A percentile compares a stretch with the other conserved stretches of the same genome.
These are phyloP conservation scores for Glyphotaelius pellucidus DNA, from an alignment of 2,888 invertebrate genomes.

Conservation along the genomic window DNA sequence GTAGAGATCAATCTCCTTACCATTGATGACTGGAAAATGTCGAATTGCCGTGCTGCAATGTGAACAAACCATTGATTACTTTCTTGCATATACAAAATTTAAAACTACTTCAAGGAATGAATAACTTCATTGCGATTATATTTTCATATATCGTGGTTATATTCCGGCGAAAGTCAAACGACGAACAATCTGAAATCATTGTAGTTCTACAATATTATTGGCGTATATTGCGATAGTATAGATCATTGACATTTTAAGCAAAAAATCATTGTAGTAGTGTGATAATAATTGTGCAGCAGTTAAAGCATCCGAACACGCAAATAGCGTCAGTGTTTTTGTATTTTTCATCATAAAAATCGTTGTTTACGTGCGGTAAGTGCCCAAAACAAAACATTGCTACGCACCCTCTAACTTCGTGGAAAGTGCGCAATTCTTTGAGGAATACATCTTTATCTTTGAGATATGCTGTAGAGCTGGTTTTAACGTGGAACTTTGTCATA, in stretches of 20 bases:
- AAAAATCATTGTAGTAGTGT: background rate
- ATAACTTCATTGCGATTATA: background rate
- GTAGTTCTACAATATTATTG: background rate
- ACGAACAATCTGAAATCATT: background rate
- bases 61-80: background rate
- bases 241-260: background rate
- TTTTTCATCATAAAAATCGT: slow-evolving; percentile 4
- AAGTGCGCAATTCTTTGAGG: slow-evolving; percentile 90
- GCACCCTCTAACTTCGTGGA: slow-evolving; percentile 95
- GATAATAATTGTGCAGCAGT: background rate
- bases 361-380: slow-evolving; percentile 35
- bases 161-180: background rate
- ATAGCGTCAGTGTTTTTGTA: slow-evolving; percentile 5
- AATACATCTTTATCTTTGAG: slow-evolving; percentile 88
- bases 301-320: background rate
- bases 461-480: slow-evolving; percentile 82
- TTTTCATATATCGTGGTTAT: no score
- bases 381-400: slow-evolving; percentile 69
- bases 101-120: background rate
- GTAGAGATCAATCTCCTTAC: slow-evolving; percentile 94
- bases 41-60: slow-evolving; percentile 79
- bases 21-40: slow-evolving; percentile 86
- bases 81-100: background rate
- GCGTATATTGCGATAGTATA: background rate
- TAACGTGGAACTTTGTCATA: slow-evolving; percentile 77